Conservation (phyloP, 2,888 invertebrate species). For the Microplitis deprimator region DNA sequence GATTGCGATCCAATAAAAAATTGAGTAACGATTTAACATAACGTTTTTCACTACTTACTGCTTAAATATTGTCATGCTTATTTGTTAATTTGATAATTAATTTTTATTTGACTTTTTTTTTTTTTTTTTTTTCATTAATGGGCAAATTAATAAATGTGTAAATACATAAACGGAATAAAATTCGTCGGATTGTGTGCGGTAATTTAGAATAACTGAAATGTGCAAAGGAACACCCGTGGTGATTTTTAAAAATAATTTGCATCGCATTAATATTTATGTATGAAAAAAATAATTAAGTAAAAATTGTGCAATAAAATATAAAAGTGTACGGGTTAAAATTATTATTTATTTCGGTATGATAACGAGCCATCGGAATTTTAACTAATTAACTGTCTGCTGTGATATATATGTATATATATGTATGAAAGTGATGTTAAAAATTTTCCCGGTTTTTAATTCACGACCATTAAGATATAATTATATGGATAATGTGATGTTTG, state of each 20-base stretch:
- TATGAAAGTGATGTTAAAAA: conserved; percentile 5
- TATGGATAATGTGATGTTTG: not conserved
- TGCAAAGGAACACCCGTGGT: not conserved
- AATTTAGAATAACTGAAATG: conserved; percentile 1
- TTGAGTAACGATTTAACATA: not conserved
- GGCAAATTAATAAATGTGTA: not conserved
- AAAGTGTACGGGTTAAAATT: not conserved
- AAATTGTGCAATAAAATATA: not conserved
- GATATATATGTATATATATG: conserved; percentile 6
- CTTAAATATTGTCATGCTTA: not conserved
- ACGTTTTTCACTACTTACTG: no score
- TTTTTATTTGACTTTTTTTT: no score
- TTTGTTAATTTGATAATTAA: no score
- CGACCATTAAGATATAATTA: conserved; percentile 18
- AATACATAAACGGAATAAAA: no score
- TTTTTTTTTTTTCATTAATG: not conserved
- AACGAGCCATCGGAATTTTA: not conserved
- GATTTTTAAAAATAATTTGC: not conserved
- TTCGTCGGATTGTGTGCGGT: not conserved
- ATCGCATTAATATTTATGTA: not conserved
- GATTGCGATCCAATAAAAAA: not conserved
- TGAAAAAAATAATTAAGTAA: not conserved
- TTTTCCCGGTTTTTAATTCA: conserved; percentile 14
- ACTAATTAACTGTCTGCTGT: not conserved
- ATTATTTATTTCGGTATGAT: not conserved